Conservation (phyloP, 2,113 vertebrate species). For the Percopsis transmontana region DNA sequence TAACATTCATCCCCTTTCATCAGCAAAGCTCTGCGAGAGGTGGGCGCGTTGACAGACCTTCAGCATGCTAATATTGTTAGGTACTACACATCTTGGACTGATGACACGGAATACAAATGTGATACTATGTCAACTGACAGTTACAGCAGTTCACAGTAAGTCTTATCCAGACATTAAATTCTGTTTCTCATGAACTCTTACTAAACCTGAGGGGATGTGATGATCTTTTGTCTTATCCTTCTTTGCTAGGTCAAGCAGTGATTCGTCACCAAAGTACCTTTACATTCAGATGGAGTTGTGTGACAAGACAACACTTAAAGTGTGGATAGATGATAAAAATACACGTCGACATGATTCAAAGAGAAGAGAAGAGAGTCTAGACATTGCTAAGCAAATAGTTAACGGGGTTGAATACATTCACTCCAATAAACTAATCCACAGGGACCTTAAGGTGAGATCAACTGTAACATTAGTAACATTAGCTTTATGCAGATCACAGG, state of each 20-base stretch:
- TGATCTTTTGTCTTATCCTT: background rate
- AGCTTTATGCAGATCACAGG: background rate
- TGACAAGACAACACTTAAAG: constrained; percentile 56
- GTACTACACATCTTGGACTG: constrained; percentile 71
- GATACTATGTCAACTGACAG: constrained; percentile 32
- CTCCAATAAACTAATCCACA: constrained; percentile 64
- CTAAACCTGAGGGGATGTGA: background rate
- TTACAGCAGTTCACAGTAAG: constrained; percentile 66
- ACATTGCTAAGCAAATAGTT: constrained; percentile 58
- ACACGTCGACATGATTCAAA: constrained; percentile 1
- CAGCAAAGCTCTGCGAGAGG: constrained; percentile 73
- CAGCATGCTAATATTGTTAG: constrained; percentile 73
- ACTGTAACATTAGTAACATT: too few relatives aligned
- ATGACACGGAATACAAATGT: constrained; percentile 49
- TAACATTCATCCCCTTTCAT: background rate
- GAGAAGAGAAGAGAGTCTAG: constrained; percentile 50
- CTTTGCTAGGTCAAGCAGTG: constrained; percentile 50
- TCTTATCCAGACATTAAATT: background rate
- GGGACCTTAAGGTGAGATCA: constrained; percentile 76
- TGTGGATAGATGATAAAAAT: constrained; percentile 72
- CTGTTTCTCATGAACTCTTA: background rate
- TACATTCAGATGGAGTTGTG: constrained; percentile 83
- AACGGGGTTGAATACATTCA: constrained; percentile 75
- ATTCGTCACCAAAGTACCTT: constrained; percentile 41
- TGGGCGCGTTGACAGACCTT: constrained; percentile 56